Conservation (phyloP, 2,888 invertebrate species). For the Crioceris asparagi region DNA sequence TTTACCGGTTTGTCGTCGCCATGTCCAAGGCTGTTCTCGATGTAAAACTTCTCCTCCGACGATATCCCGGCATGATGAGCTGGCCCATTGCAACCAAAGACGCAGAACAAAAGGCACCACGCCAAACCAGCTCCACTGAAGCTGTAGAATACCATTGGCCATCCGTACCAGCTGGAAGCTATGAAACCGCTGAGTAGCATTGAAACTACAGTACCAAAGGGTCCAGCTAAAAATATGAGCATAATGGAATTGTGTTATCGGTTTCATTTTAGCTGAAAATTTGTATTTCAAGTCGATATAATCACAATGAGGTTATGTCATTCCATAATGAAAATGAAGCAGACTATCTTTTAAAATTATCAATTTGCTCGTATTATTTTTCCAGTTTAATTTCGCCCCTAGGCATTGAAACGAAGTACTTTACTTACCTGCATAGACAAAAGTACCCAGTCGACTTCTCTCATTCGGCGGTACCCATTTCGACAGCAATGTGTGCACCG, state of each 20-base stretch:
- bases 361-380: too few species aligned
- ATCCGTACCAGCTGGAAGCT: constrained; percentile 57
- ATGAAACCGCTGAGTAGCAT: constrained; percentile 62
- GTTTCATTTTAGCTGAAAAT: too few species aligned
- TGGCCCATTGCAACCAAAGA: constrained; percentile 58
- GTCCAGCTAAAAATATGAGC: constrained; percentile 16
- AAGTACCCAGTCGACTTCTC: constrained; percentile 56
- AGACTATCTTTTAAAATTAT: background rate
- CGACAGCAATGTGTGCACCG: constrained; percentile 60
- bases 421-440: constrained; percentile 47
- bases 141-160: constrained; percentile 70
- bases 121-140: constrained; percentile 52
- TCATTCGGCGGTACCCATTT: constrained; percentile 67
- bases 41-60: constrained; percentile 53
- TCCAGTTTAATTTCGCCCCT: too few species aligned
- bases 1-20: constrained; percentile 44
- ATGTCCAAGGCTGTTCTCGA: constrained; percentile 41
- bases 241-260: background rate
- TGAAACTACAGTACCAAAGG: constrained; percentile 69
- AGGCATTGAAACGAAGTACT: too few species aligned
- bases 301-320: too few species aligned
- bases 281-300: too few species aligned
- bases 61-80: constrained; percentile 49
- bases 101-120: constrained; percentile 50
- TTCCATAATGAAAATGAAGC: background rate